These are phyloP conservation scores for Barypeithes pellucidus DNA, from an alignment of 2,888 invertebrate genomes.

Conservation along the genomic window DNA sequence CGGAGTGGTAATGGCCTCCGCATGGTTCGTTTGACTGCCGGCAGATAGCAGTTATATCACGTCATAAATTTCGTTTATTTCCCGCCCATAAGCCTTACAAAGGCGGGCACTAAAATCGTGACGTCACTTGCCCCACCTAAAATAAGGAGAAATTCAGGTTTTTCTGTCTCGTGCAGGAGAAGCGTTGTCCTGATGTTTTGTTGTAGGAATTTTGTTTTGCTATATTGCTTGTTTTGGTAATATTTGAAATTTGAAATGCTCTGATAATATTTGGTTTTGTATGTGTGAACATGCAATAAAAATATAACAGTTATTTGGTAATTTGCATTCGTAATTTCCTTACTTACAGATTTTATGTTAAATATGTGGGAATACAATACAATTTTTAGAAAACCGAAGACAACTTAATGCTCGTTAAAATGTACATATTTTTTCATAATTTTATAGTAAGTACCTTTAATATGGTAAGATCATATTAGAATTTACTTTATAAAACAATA, in stretches of 20 bases:
- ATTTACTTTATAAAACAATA: too few relatives aligned
- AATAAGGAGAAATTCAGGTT: slow-evolving; percentile 42
- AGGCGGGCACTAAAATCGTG: slow-evolving; percentile 72
- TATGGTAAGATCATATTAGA: too few relatives aligned
- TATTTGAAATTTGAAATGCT: slow-evolving; percentile 53
- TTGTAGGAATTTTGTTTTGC: slow-evolving; percentile 37
- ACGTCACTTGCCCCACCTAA: slow-evolving; percentile 69
- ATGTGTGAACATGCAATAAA: slow-evolving; percentile 48
- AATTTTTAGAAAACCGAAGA: not conserved
- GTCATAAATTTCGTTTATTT: slow-evolving; percentile 72
- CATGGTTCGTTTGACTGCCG: slow-evolving; percentile 71
- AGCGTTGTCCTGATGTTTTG: slow-evolving; percentile 43
- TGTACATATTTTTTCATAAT: too few relatives aligned
- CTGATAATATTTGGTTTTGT: slow-evolving; percentile 47
- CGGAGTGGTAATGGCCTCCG: slow-evolving; percentile 76
- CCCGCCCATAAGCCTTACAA: slow-evolving; percentile 75
- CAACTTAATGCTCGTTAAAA: too few relatives aligned
- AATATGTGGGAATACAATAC: too few relatives aligned
- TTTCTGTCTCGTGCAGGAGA: slow-evolving; percentile 24
- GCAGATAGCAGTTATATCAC: slow-evolving; percentile 75
- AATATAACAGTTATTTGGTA: slow-evolving; percentile 43
- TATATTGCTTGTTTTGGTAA: slow-evolving; percentile 52
- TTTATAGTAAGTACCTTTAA: too few relatives aligned
- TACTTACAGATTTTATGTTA: not conserved
- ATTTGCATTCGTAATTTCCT: slow-evolving; percentile 23